These are phyloP conservation scores for Amphiprion clarkii DNA, from an alignment of 2,797 vertebrate species.

Conservation along the genomic window DNA sequence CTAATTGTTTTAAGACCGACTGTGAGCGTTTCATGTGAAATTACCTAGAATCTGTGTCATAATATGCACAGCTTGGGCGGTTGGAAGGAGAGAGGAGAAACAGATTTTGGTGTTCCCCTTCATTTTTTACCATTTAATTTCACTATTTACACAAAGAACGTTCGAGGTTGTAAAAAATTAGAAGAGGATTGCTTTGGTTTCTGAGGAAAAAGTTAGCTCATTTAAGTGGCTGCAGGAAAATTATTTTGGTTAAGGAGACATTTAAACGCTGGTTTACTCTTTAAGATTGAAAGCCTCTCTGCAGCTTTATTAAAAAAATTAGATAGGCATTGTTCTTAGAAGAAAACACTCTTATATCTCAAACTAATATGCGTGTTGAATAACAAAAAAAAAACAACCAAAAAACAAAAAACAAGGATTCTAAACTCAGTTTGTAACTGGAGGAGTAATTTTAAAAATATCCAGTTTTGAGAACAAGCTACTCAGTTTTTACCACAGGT, in stretches of 20 bases:
- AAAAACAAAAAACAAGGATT: no score
- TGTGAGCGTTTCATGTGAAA: slow-evolving; percentile 75
- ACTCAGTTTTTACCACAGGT: no score
- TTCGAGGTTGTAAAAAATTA: slow-evolving; percentile 22
- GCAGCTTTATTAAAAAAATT: neutral
- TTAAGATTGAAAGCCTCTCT: neutral
- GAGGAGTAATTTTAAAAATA: no score
- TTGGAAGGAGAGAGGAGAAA: slow-evolving; percentile 50
- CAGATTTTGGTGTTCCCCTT: slow-evolving; percentile 32
- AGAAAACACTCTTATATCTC: neutral
- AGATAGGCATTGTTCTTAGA: neutral
- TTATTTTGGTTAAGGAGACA: neutral
- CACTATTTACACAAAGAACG: slow-evolving; percentile 38
- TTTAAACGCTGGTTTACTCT: neutral
- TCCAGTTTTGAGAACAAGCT: no score
- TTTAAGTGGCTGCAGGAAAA: slow-evolving; percentile 9
- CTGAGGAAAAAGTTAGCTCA: slow-evolving; percentile 13
- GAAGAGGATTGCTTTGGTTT: slow-evolving; percentile 1
- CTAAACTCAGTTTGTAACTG: no score
- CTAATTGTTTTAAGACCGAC: slow-evolving; percentile 83
- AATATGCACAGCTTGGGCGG: slow-evolving; percentile 62
- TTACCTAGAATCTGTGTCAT: slow-evolving; percentile 72
- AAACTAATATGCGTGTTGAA: neutral
- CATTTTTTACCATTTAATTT: slow-evolving; percentile 21
- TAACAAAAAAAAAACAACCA: no score